Evolutionary conservation across 1,140 invertebrate species (phyloP).

Genomic region (Drosophila quadrilineata): DNA sequence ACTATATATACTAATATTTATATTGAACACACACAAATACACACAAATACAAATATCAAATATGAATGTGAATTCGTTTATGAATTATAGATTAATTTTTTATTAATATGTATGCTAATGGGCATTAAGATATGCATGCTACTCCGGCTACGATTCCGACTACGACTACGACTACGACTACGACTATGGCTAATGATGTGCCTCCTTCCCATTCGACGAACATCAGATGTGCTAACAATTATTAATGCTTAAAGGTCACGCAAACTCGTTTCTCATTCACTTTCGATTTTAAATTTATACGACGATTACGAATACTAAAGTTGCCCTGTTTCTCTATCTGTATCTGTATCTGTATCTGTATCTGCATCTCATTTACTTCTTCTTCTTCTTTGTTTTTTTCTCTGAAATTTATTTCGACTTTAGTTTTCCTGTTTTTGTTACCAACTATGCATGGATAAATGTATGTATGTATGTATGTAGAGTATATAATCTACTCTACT

Average conservation of each 20-base stretch:
- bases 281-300: conserved; percentile 69
- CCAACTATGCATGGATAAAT: too few relatives aligned
- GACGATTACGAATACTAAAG: conserved; percentile 54
- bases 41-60: conserved; percentile 1
- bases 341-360: conserved; percentile 2
- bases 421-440: neutral
- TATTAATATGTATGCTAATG: neutral
- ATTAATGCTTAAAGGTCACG: conserved; percentile 75
- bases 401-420: conserved; percentile 1
- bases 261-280: conserved; percentile 66
- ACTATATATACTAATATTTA: too few relatives aligned
- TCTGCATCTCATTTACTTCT: conserved; percentile 8
- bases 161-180: too few relatives aligned
- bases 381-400: neutral
- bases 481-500: too few relatives aligned
- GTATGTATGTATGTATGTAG: too few relatives aligned
- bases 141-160: too few relatives aligned
- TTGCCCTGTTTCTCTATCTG: conserved; percentile 18
- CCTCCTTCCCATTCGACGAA: neutral
- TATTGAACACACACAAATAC: too few relatives aligned
- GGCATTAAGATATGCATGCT: neutral
- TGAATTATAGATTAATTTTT: too few relatives aligned
- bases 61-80: neutral
- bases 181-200: too few relatives aligned
- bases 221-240: conserved; percentile 66